phyloP scores from a whole-genome alignment of 2,888 invertebrate species.

The Hydrotaea diabolus region DNA sequence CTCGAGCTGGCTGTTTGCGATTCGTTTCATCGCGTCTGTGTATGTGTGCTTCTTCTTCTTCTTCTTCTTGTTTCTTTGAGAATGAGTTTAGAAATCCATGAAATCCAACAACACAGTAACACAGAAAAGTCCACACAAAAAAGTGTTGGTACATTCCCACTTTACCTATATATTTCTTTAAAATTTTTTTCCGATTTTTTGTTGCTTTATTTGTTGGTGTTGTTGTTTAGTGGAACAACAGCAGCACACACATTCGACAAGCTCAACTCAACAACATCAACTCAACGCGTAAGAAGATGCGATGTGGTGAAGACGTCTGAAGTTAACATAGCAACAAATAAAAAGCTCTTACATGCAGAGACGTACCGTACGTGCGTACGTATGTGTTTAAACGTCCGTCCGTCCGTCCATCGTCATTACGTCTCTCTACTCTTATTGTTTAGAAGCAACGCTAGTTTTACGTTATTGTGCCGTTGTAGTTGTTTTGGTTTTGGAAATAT shows the following conservation, averaged over 20 bases:
- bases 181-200: constrained; percentile 1
- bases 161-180: constrained; percentile 16
- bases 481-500: constrained; percentile 10
- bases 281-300: neutral
- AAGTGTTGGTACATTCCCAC: constrained; percentile 5
- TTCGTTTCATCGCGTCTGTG: constrained; percentile 12
- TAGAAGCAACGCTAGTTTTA: constrained; percentile 30
- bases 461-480: neutral
- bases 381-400: neutral
- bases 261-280: neutral
- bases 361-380: neutral
- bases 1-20: neutral
- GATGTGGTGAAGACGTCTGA: constrained; percentile 9
- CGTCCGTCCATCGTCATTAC: neutral
- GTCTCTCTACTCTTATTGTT: constrained; percentile 13
- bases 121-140: neutral
- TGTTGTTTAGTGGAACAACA: neutral
- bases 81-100: constrained; percentile 61
- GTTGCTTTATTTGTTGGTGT: neutral
- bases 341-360: no score
- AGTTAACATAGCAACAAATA: constrained; percentile 19
- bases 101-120: constrained; percentile 18
- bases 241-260: neutral
- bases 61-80: no score
- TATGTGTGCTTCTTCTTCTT: neutral